Conservation (phyloP, 2,888 invertebrate genomes). For the Caenorhabditis uteleia region DNA sequence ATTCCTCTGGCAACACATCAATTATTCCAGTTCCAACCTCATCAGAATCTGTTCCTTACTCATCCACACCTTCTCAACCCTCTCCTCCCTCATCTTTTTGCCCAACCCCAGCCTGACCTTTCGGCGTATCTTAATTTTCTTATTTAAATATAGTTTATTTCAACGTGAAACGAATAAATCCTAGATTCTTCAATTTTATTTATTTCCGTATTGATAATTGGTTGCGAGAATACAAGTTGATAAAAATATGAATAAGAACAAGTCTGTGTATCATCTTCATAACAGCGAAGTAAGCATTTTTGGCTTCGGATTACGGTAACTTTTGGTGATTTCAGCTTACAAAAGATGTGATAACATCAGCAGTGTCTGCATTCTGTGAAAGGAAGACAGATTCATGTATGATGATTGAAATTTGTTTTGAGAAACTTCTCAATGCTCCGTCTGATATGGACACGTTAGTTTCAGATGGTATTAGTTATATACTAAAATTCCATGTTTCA, state of each 20-base stretch:
- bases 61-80: no score
- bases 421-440: constrained; percentile 10
- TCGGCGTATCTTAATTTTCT: no score
- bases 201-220: no score
- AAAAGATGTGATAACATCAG: constrained; percentile 25
- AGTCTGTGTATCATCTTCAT: constrained; percentile 8
- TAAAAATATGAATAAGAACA: constrained; percentile 4
- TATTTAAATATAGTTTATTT: no score
- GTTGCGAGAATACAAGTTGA: no score
- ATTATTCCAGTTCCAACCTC: no score
- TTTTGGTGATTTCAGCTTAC: constrained; percentile 10
- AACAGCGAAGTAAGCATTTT: constrained; percentile 20
- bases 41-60: no score
- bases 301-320: background rate
- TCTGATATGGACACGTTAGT: constrained; percentile 4
- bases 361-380: constrained; percentile 29
- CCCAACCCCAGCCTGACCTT: no score
- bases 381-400: constrained; percentile 19
- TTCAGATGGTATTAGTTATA: background rate
- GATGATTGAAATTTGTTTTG: constrained; percentile 18
- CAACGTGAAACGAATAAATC: no score
- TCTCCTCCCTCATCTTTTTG: no score
- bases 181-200: no score
- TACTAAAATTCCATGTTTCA: background rate
- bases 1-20: no score